Evolutionary conservation across 2,888 invertebrate species (phyloP), one percentile per base, ranked within the genome.

Genomic region (Calameuta pallipes): DNA sequence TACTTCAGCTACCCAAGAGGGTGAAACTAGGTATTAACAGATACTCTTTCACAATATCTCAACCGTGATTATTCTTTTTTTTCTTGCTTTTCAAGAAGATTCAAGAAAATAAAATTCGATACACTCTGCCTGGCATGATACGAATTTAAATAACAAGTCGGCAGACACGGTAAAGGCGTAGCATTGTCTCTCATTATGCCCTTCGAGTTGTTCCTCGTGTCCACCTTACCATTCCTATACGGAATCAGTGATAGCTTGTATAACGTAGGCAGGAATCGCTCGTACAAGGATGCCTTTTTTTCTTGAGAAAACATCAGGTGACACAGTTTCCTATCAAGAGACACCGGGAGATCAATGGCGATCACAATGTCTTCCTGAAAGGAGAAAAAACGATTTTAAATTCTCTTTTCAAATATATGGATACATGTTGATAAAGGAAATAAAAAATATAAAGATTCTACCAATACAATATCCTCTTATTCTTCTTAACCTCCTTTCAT

Each of bases 141-240:
- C 30, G 71, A 12, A 71, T 71, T 71, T 71, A 71, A 71, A 71
- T 71, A 71, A 71, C 71, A 71, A 71, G 71, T 33, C 71, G 71
- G 34, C 31, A 31, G 31, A 71, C 71, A 71, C 71, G 71, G 71
- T 71, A 9, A 71, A 34, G 71, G 71, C 71, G 71, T 71, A 71
- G 33, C 71, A 71, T 71, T 34, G 71, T 71, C 71, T 34, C 71
- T 71, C 71, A 71, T 71, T 71, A 71, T 71, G 31, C 71, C 31
- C 12, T 71, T 30, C 31, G 31, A 34, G 34, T 31, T 71, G 71
- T 71, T 33, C 71, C 71, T 71, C 31, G n/a, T 71, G 71, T 31
- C 71, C 71, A 34, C 31, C 33, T 71, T 71, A 71, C 71, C 71
- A 71, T 31, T 71, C 1, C 33, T 31, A 31, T 71, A 71, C 31